Conservation (phyloP, 2,888 invertebrate species). For the Leptogaster cylindrica region DNA sequence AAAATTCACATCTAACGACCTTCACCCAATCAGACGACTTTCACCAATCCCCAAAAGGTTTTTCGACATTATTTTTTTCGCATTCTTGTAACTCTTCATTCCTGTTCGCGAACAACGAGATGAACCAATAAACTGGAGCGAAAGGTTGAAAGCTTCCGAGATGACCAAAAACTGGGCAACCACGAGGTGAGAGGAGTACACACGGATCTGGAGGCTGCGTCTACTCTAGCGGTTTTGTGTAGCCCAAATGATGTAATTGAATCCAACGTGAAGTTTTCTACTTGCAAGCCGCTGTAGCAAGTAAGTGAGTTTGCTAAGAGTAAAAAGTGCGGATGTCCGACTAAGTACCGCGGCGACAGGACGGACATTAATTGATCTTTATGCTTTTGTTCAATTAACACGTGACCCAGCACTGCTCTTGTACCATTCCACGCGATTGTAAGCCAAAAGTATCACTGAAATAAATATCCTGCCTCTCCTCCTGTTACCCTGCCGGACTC, state of each 20-base stretch:
- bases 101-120: not conserved
- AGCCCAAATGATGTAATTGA: constrained; percentile 8
- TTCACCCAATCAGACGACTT: constrained; percentile 35
- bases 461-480: constrained; percentile 26
- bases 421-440: not conserved
- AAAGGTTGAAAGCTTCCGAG: not conserved
- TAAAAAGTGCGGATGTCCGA: no score
- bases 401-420: not conserved
- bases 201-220: not conserved
- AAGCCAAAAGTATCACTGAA: constrained; percentile 11
- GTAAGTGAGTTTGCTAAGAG: no score
- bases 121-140: not conserved
- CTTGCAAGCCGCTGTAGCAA: not conserved
- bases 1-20: constrained; percentile 34
- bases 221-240: not conserved
- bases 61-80: constrained; percentile 1
- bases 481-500: not conserved
- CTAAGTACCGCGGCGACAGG: not conserved
- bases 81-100: not conserved
- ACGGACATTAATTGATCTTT: not conserved
- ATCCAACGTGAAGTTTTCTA: not conserved
- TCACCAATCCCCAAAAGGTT: constrained; percentile 16
- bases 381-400: constrained; percentile 13
- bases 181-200: not conserved
- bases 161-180: not conserved